A percentile compares a stretch with the other conserved stretches of the same genome.
phyloP scores from a whole-genome alignment of 1,140 invertebrate genomes.

The Drosophila dunni region DNA sequence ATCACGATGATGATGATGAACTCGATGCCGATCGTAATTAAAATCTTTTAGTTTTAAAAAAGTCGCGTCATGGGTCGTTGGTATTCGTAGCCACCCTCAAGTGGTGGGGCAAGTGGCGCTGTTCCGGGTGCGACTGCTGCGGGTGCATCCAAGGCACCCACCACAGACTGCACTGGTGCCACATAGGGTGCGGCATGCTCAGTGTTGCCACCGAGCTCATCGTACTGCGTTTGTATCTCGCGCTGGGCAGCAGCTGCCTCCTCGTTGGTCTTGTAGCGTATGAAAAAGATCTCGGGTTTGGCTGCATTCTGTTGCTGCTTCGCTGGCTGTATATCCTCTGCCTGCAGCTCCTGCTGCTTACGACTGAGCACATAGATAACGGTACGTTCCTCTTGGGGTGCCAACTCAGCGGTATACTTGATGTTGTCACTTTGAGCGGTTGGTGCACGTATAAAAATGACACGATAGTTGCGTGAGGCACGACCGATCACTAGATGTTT shows the following conservation, averaged over 20 bases:
- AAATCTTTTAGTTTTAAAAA: background rate
- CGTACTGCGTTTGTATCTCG: slow-evolving; percentile 79
- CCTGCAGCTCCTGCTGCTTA: slow-evolving; percentile 83
- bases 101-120: background rate
- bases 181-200: slow-evolving; percentile 64
- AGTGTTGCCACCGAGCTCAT: slow-evolving; percentile 68
- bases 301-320: slow-evolving; percentile 86
- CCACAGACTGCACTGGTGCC: slow-evolving; percentile 64
- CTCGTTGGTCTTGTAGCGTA: slow-evolving; percentile 89
- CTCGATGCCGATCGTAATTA: too few relatives aligned
- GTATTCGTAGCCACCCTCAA: slow-evolving; percentile 56
- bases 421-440: slow-evolving; percentile 87
- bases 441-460: slow-evolving; percentile 94
- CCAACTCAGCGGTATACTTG: slow-evolving; percentile 87
- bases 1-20: background rate
- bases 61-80: slow-evolving; percentile 26
- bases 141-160: slow-evolving; percentile 48
- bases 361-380: slow-evolving; percentile 93
- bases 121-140: background rate
- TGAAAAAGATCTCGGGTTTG: slow-evolving; percentile 91
- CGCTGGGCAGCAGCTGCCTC: slow-evolving; percentile 79
- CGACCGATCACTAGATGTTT: slow-evolving; percentile 83
- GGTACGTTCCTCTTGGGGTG: slow-evolving; percentile 91
- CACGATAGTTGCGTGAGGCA: slow-evolving; percentile 92
- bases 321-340: slow-evolving; percentile 81